A percentile compares a stretch with the other conserved stretches of the same genome.
Evolutionary conservation across 2,888 invertebrate genomes (phyloP).

Genomic region (Tinea trinotella): DNA sequence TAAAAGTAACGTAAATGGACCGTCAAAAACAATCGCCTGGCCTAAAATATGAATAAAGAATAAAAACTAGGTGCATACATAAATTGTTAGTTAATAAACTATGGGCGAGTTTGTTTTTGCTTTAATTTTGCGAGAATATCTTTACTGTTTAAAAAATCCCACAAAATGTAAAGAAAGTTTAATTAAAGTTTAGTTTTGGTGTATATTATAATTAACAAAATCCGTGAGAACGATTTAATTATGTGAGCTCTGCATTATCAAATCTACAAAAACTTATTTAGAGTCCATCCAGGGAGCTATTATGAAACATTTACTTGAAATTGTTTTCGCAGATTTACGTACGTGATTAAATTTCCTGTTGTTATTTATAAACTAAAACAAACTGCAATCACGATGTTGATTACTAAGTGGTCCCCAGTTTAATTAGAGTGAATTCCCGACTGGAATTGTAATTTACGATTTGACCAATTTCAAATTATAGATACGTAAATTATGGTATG

Average conservation of each 20-base stretch:
- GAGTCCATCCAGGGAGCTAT: not conserved
- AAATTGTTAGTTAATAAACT: not conserved
- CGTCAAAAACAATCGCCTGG: not conserved
- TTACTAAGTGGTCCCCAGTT: conserved; percentile 22
- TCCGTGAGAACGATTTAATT: not conserved
- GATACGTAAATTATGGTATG: conserved; percentile 19
- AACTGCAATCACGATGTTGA: conserved; percentile 20
- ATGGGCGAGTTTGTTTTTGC: not conserved
- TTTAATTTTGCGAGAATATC: no score
- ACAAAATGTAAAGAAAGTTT: no score
- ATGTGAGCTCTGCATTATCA: not conserved
- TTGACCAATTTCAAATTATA: conserved; percentile 20
- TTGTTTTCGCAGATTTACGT: not conserved
- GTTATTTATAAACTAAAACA: conserved; percentile 14
- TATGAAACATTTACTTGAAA: not conserved
- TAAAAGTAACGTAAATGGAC: not conserved
- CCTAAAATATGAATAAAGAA: not conserved
- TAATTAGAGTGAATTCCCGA: conserved; percentile 19
- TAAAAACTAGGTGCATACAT: not conserved
- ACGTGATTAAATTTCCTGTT: not conserved
- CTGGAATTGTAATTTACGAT: conserved; percentile 21
- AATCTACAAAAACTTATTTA: not conserved
- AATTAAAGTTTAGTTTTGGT: no score
- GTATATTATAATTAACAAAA: not conserved
- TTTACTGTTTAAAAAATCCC: no score